Conservation (phyloP, 2,113 vertebrate species). For the Charina bottae region DNA sequence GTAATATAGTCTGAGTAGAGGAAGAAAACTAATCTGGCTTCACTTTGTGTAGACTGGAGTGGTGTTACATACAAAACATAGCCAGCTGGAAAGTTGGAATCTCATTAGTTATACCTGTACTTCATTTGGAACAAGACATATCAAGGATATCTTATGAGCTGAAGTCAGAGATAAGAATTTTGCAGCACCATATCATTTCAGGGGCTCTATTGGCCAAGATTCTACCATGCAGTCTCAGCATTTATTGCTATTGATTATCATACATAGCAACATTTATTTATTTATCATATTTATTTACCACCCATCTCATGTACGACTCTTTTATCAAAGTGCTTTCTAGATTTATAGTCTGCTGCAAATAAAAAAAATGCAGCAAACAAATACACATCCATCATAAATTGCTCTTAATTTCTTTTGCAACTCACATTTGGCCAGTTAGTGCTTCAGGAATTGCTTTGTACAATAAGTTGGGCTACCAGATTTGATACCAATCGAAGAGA, state of each 20-base stretch:
- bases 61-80: neutral
- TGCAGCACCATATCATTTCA: neutral
- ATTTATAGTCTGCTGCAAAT: neutral
- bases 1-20: neutral
- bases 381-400: neutral
- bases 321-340: neutral
- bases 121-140: neutral
- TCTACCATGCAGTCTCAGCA: neutral
- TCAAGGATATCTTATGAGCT: neutral
- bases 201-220: neutral
- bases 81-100: neutral
- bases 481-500: too few species aligned
- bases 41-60: neutral
- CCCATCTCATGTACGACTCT: too few species aligned
- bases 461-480: neutral
- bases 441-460: neutral
- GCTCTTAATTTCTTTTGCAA: neutral
- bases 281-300: too few species aligned
- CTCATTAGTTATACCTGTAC: neutral
- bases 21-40: conserved; percentile 14
- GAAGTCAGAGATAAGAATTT: neutral
- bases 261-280: neutral
- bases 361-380: neutral
- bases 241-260: neutral
- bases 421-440: neutral